These are phyloP conservation scores for Aldrovandia affinis DNA, from an alignment of 2,797 vertebrate species.

Conservation along the genomic window DNA sequence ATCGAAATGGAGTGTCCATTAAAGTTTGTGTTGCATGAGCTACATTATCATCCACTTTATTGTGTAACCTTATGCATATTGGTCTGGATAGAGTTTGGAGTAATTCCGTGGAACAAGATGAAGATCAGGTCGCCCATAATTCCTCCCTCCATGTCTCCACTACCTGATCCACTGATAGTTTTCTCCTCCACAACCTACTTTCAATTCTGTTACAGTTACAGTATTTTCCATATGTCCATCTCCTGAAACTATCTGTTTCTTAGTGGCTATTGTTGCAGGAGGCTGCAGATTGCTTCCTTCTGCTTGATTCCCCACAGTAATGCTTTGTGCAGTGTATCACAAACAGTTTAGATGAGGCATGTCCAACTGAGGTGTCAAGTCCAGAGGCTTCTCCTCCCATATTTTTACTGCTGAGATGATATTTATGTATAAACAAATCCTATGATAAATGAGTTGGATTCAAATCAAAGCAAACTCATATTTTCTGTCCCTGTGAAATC, in stretches of 20 bases:
- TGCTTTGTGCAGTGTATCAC: not conserved
- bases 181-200: no score
- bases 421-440: not conserved
- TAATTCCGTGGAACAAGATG: not conserved
- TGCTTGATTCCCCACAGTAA: not conserved
- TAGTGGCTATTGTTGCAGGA: no score
- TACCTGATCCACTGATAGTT: no score
- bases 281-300: no score
- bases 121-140: not conserved
- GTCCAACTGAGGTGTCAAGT: not conserved
- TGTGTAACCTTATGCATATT: not conserved
- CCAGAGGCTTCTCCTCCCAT: not conserved
- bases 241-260: no score
- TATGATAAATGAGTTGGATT: not conserved
- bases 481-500: not conserved
- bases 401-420: not conserved
- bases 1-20: not conserved
- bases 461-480: constrained; percentile 9
- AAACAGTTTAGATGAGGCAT: not conserved
- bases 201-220: no score
- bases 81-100: not conserved
- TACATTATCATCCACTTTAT: not conserved
- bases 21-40: not conserved
- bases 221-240: no score
- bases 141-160: no score